Percentiles rank a stretch among this genome's conserved stretches.
Conservation (phyloP, 2,797 vertebrate genomes). For the Benthosema pterotum region DNA sequence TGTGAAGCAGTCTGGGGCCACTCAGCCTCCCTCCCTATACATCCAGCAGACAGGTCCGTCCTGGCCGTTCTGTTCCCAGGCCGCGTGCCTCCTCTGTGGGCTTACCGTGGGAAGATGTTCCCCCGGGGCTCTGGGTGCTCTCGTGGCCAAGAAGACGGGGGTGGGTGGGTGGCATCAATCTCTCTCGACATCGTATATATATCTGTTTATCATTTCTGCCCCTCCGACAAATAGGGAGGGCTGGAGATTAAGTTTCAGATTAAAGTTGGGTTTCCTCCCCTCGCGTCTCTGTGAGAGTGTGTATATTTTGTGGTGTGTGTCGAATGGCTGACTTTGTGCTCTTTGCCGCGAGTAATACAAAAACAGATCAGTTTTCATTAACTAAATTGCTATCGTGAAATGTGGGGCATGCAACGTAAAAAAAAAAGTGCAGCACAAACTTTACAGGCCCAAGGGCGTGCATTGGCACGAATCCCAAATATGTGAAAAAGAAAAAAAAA, state of each 20-base stretch:
- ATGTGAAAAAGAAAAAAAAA: slow-evolving; percentile 49
- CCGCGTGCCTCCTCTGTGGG: slow-evolving; percentile 43
- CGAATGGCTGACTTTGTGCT: slow-evolving; percentile 41
- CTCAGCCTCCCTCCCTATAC: slow-evolving; percentile 26
- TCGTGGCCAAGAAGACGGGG: slow-evolving; percentile 38
- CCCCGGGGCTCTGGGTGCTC: slow-evolving; percentile 51
- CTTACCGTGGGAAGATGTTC: slow-evolving; percentile 58
- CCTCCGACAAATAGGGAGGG: slow-evolving; percentile 36
- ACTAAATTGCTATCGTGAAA: slow-evolving; percentile 34
- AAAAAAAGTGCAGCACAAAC: not conserved
- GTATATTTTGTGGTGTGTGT: not conserved
- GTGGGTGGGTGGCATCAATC: slow-evolving; percentile 45
- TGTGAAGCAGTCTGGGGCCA: slow-evolving; percentile 40
- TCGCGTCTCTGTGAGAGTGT: not conserved
- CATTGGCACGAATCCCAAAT: slow-evolving; percentile 45
- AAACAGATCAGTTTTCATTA: slow-evolving; percentile 41
- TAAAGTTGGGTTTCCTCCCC: slow-evolving; percentile 43
- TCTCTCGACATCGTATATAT: slow-evolving; percentile 32
- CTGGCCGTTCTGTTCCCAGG: slow-evolving; percentile 51
- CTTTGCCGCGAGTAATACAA: slow-evolving; percentile 42
- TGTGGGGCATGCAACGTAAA: slow-evolving; percentile 12
- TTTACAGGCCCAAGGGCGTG: slow-evolving; percentile 36
- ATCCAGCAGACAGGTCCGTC: slow-evolving; percentile 46
- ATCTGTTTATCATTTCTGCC: not conserved
- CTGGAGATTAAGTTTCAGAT: slow-evolving; percentile 35